These are phyloP conservation scores for Caranx ignobilis DNA, from an alignment of 2,113 vertebrate genomes.

Conservation along the genomic window DNA sequence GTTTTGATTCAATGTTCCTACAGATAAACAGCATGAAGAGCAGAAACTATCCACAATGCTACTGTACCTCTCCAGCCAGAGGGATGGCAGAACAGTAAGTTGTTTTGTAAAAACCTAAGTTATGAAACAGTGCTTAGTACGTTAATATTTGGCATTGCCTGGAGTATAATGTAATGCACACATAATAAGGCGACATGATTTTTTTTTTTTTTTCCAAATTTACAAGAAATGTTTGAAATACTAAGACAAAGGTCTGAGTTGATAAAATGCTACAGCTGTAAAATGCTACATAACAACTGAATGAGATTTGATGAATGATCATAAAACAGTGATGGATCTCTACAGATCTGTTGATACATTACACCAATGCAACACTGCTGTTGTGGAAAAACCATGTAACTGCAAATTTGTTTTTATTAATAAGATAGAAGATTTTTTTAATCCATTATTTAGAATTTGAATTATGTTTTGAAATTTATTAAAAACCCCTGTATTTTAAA, in stretches of 20 bases:
- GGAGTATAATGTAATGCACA: slow-evolving; percentile 76
- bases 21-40: slow-evolving; percentile 64
- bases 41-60: slow-evolving; percentile 71
- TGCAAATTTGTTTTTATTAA: slow-evolving; percentile 37
- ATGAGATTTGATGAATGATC: slow-evolving; percentile 63
- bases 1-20: slow-evolving; percentile 73
- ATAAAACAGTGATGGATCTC: slow-evolving; percentile 55
- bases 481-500: slow-evolving; percentile 32
- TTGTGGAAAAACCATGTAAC: slow-evolving; percentile 51
- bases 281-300: slow-evolving; percentile 85
- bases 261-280: slow-evolving; percentile 85
- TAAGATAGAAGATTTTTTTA: slow-evolving; percentile 3
- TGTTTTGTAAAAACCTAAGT: slow-evolving; percentile 65
- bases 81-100: slow-evolving; percentile 60
- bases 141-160: slow-evolving; percentile 78
- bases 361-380: slow-evolving; percentile 54
- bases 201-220: slow-evolving; percentile 51
- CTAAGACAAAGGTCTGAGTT: slow-evolving; percentile 69
- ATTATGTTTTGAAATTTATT: slow-evolving; percentile 15
- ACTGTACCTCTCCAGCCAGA: slow-evolving; percentile 68
- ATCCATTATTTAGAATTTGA: slow-evolving; percentile 20
- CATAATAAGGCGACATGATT: slow-evolving; percentile 76
- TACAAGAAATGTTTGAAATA: slow-evolving; percentile 75
- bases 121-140: slow-evolving; percentile 79
- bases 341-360: slow-evolving; percentile 54